Evolutionary conservation across 2,888 invertebrate genomes (phyloP).

Genomic region (Drosophila setosimentum): DNA sequence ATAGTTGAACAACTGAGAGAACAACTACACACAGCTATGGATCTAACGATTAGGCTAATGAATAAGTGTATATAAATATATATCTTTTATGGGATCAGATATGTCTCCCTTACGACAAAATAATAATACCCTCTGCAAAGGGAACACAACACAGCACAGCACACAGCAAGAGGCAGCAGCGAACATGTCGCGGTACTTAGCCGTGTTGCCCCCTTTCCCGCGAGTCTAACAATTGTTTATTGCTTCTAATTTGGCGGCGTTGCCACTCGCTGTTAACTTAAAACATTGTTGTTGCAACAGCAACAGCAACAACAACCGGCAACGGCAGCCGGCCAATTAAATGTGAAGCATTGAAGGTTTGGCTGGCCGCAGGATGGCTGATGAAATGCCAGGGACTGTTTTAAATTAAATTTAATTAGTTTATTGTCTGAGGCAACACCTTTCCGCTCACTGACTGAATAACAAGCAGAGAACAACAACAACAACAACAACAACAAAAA

Average conservation of each 20-base stretch:
- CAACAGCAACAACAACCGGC: constrained; percentile 18
- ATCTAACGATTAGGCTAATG: neutral
- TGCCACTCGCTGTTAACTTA: constrained; percentile 56
- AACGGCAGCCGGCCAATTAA: constrained; percentile 59
- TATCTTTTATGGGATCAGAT: neutral
- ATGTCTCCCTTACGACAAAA: neutral
- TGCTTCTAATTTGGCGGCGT: constrained; percentile 65
- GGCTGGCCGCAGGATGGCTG: constrained; percentile 47
- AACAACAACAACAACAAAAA: neutral
- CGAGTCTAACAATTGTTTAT: constrained; percentile 64
- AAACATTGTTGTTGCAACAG: constrained; percentile 49
- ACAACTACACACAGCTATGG: neutral
- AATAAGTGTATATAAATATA: neutral
- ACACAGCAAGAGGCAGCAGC: constrained; percentile 23
- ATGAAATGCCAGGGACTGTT: constrained; percentile 70
- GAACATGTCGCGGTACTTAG: constrained; percentile 66
- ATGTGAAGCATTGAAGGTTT: constrained; percentile 42
- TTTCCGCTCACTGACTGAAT: constrained; percentile 37
- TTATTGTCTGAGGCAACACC: constrained; percentile 73
- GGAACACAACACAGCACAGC: neutral
- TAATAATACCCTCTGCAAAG: neutral
- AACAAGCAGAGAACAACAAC: constrained; percentile 35
- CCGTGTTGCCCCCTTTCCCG: neutral
- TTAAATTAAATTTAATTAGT: constrained; percentile 82
- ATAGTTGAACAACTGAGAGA: neutral